Conservation (phyloP, 2,113 vertebrate species). For the Xiphophorus hellerii region DNA sequence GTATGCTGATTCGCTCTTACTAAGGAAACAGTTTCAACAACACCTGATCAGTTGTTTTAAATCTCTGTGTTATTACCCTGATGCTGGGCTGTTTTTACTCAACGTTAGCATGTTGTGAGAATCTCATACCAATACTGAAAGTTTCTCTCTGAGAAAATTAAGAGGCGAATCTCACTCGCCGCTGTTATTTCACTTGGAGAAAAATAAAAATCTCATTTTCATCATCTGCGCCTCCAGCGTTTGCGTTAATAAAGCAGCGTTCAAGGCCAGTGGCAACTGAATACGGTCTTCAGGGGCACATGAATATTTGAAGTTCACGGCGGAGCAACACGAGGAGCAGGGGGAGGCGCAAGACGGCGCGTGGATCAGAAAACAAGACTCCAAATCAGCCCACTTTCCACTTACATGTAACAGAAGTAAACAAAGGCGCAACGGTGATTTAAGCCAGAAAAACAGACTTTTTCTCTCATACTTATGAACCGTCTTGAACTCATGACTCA, state of each 20-base stretch:
- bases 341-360: constrained; percentile 2
- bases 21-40: no score
- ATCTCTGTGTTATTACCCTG: neutral
- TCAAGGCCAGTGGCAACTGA: constrained; percentile 31
- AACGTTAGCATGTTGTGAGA: neutral
- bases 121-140: neutral
- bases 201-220: constrained; percentile 17
- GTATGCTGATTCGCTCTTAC: no score
- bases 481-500: constrained; percentile 7
- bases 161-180: neutral
- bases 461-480: neutral
- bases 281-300: constrained; percentile 46
- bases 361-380: constrained; percentile 34
- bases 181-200: neutral
- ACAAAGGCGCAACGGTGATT: constrained; percentile 13
- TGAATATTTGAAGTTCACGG: constrained; percentile 63
- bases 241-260: constrained; percentile 38
- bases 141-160: neutral
- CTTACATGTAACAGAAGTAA: constrained; percentile 26
- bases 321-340: constrained; percentile 36
- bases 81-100: neutral
- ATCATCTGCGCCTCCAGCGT: constrained; percentile 40
- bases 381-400: constrained; percentile 10
- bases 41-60: neutral
- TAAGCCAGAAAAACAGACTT: neutral